Evolutionary conservation across 2,797 vertebrate species (phyloP).

Genomic region (Darevskia mixta): DNA sequence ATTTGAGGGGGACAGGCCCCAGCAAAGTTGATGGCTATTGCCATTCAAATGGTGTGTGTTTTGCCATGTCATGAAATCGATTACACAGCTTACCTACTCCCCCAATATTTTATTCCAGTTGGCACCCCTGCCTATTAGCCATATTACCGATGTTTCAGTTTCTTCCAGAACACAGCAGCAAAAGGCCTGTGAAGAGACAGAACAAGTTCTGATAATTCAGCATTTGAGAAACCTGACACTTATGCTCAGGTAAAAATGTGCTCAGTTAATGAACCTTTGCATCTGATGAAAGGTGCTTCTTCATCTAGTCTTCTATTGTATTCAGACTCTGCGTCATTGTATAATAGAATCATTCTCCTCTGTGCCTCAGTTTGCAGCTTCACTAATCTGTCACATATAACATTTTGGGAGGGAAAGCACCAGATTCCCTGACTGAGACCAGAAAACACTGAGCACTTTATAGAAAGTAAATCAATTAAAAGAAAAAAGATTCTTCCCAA

Average conservation of each 20-base stretch:
- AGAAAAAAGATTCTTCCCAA: slow-evolving; percentile 38
- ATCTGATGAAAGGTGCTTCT: slow-evolving; percentile 31
- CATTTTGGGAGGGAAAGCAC: slow-evolving; percentile 7
- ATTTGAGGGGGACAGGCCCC: no score
- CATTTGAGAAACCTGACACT: slow-evolving; percentile 22
- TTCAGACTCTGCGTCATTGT: slow-evolving; percentile 15
- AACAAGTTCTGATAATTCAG: slow-evolving; percentile 23
- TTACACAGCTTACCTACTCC: no score
- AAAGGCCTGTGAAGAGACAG: slow-evolving; percentile 15
- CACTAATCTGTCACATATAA: slow-evolving; percentile 51
- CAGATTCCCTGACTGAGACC: slow-evolving; percentile 40
- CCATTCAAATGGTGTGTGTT: no score
- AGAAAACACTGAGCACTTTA: slow-evolving; percentile 47
- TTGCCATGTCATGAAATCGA: no score
- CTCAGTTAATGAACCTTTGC: slow-evolving; percentile 29
- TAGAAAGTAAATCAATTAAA: slow-evolving; percentile 53
- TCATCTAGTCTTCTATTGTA: neutral
- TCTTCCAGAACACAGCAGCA: neutral
- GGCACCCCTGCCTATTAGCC: no score
- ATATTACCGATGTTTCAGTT: neutral
- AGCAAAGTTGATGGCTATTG: no score
- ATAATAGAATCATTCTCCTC: slow-evolving; percentile 29
- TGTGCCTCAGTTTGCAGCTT: neutral
- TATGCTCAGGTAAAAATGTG: slow-evolving; percentile 32
- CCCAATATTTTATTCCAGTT: no score